These are phyloP conservation scores for Acyrthosiphon pisum DNA, from an alignment of 1,140 invertebrate genomes.

Conservation along the genomic window DNA sequence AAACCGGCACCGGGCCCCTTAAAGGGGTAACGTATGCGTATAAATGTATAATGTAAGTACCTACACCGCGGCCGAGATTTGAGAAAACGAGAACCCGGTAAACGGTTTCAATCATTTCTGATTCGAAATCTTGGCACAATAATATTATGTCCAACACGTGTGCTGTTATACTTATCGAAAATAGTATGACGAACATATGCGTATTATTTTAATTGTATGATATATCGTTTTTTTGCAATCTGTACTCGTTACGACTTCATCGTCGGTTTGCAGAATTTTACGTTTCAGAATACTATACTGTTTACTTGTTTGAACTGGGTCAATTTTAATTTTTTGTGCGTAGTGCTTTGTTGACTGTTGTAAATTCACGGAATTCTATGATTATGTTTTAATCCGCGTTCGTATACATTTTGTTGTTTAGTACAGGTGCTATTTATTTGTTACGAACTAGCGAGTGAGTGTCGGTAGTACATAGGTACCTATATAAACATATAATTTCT, in stretches of 20 bases:
- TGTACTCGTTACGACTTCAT: background rate
- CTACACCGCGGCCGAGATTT: too few relatives aligned
- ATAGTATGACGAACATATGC: background rate
- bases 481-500: background rate
- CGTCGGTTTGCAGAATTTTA: background rate
- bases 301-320: background rate
- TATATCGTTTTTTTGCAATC: background rate
- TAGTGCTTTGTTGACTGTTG: background rate
- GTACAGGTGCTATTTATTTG: background rate
- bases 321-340: background rate
- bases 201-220: background rate
- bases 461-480: background rate
- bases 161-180: background rate
- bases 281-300: background rate
- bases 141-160: background rate
- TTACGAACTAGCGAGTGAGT: background rate
- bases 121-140: background rate
- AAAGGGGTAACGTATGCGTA: too few relatives aligned
- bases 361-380: background rate
- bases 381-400: background rate
- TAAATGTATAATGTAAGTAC: too few relatives aligned
- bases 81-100: background rate
- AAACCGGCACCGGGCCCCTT: too few relatives aligned
- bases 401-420: background rate
- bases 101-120: background rate